A percentile compares a stretch with the other conserved stretches of the same genome.
phyloP scores from a whole-genome alignment of 2,888 invertebrate species.

The Leptogaster cylindrica region DNA sequence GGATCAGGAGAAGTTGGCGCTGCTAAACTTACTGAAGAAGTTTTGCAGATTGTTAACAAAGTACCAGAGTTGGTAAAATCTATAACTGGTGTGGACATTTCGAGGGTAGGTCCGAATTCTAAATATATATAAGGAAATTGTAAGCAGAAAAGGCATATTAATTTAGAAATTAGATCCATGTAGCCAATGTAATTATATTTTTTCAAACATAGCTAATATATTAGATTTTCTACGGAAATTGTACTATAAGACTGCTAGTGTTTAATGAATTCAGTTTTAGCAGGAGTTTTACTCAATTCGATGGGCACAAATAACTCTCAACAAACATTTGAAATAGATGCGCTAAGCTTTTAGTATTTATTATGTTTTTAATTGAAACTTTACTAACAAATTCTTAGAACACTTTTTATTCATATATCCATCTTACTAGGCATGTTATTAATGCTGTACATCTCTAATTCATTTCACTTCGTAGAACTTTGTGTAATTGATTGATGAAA shows the following conservation, averaged over 20 bases:
- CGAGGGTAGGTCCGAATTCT: constrained; percentile 72
- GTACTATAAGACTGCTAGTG: background rate
- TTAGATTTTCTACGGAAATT: constrained; percentile 23
- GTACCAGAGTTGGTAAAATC: constrained; percentile 90
- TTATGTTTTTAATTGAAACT: too few species aligned
- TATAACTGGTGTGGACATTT: constrained; percentile 93
- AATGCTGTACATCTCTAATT: too few species aligned
- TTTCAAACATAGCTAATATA: background rate
- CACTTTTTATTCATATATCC: too few species aligned
- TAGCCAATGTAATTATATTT: constrained; percentile 6
- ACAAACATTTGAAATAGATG: too few species aligned
- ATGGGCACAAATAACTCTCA: too few species aligned
- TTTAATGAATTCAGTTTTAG: too few species aligned
- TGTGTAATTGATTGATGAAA: too few species aligned
- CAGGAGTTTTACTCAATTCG: too few species aligned
- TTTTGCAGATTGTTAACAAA: constrained; percentile 88
- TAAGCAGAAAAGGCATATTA: background rate
- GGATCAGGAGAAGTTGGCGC: constrained; percentile 92
- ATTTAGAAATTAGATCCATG: background rate
- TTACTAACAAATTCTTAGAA: too few species aligned
- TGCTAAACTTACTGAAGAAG: constrained; percentile 92
- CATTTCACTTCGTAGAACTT: too few species aligned
- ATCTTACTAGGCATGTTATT: too few species aligned
- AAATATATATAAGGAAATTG: constrained; percentile 59
- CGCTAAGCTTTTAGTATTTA: too few species aligned